Evolutionary conservation across 2,113 vertebrate genomes (phyloP).

Genomic region (Electrona antarctica): DNA sequence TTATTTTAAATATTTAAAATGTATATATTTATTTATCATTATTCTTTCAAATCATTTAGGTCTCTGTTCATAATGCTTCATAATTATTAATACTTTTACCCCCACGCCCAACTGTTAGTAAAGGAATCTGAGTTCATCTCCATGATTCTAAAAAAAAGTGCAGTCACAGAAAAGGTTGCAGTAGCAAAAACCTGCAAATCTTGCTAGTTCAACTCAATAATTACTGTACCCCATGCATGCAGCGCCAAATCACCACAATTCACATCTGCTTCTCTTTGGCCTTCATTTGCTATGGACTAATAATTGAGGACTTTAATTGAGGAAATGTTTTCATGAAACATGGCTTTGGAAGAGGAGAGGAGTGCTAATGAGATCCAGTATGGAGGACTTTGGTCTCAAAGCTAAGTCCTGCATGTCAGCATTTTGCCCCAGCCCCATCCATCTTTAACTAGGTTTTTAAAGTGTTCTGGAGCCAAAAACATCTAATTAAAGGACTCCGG

Average conservation of each 20-base stretch:
- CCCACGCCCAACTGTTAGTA: too few relatives aligned
- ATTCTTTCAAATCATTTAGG: too few relatives aligned
- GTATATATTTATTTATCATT: too few relatives aligned
- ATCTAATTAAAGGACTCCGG: conserved; percentile 49
- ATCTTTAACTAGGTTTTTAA: conserved; percentile 33
- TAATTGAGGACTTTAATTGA: conserved; percentile 44
- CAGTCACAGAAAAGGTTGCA: neutral
- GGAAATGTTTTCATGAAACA: conserved; percentile 32
- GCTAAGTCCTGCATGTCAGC: conserved; percentile 59
- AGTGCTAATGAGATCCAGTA: conserved; percentile 53
- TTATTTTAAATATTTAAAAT: too few relatives aligned
- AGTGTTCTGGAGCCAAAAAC: conserved; percentile 35
- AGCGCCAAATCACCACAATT: conserved; percentile 13
- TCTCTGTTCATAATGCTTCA: too few relatives aligned
- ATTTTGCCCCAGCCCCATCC: conserved; percentile 28
- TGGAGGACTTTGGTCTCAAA: conserved; percentile 51
- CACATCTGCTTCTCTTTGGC: neutral
- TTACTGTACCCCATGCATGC: conserved; percentile 11
- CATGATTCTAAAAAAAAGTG: neutral
- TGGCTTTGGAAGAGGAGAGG: conserved; percentile 31
- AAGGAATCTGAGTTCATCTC: neutral
- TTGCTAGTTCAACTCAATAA: neutral
- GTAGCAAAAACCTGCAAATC: neutral
- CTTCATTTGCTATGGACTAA: conserved; percentile 39
- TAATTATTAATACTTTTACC: too few relatives aligned